Evolutionary conservation across 2,888 invertebrate genomes (phyloP), one percentile per base, ranked within the genome.

Genomic region (Eumacrocentrus americanus): DNA sequence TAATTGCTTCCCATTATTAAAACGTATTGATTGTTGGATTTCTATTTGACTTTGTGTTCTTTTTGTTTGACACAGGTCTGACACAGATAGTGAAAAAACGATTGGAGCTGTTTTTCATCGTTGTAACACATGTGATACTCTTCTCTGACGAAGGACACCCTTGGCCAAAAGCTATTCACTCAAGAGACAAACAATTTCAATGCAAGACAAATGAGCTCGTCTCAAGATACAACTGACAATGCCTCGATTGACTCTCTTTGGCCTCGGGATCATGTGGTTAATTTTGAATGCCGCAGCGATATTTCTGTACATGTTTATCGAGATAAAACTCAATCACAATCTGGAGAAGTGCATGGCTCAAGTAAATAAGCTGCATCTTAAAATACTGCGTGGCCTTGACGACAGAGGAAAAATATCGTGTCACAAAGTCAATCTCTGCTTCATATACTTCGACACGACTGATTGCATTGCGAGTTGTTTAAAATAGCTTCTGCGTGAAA

Each of bases 401-500:
- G 96, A 97, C 80, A 86, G 95, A 79, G 96, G 96, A 62, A 94
- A 94, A 80, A 90, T 96, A 72, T 95, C 95, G 60, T 96, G 96
- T 80, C 96, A 97, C 81, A 97, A 97, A 87, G 94, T 90, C 63
- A 94, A 94, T 79, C 84, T 95, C 51, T 95, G 94, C 78, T 95
- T 94, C 79, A 88, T 95, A 73, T 95, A 93, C 81, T 92, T 95
- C 84, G 95, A 95, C 82, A 88, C 93, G 12, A 88, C 88, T 20
- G 93, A 94, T 66, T 95, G 95, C 80, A 88, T 95, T 73, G 88
- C 89, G 75, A 83, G 85, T 82, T n/a, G n/a, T n/a, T 63, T 34
- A 14, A 23, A n/a, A 35, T 16, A 22, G 16, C 20, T 20, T 34
- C 23, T 18, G n/a, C 20, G 9, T 46, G 35, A 22, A 6, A 35